Evolutionary conservation across 2,113 vertebrate genomes (phyloP).

Genomic region (Zosterops borbonicus): DNA sequence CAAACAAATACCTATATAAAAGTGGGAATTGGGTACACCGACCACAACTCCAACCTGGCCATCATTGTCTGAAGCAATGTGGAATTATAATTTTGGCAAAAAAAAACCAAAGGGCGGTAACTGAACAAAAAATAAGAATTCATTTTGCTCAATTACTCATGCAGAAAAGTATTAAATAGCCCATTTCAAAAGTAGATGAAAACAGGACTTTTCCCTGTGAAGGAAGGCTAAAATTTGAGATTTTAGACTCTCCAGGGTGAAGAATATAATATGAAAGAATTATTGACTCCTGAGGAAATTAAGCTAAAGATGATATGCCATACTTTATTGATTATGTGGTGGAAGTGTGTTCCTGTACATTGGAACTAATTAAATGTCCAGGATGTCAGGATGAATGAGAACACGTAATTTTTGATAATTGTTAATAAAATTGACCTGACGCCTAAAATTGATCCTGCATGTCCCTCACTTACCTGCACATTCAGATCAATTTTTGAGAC

Average conservation of each 20-base stretch:
- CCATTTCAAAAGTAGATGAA: neutral
- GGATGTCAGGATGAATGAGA: neutral
- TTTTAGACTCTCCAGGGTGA: neutral
- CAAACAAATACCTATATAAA: neutral
- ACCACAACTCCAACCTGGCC: neutral
- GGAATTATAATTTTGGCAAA: neutral
- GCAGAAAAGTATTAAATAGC: neutral
- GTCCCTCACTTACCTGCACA: neutral
- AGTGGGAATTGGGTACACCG: neutral
- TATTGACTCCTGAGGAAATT: neutral
- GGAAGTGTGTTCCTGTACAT: neutral
- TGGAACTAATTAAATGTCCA: neutral
- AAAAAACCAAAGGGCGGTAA: fast-evolving
- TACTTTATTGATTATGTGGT: neutral
- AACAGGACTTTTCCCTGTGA: neutral
- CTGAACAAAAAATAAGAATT: neutral
- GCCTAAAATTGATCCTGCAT: neutral
- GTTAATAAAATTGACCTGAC: neutral
- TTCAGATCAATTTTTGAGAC: neutral
- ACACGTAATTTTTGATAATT: neutral
- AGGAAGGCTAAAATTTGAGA: neutral
- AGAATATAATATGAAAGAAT: neutral
- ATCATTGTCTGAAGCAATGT: neutral
- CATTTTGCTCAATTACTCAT: neutral
- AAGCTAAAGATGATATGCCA: neutral